phyloP scores from a whole-genome alignment of 2,797 vertebrate species.

The Poeciliopsis paucimaculata region DNA sequence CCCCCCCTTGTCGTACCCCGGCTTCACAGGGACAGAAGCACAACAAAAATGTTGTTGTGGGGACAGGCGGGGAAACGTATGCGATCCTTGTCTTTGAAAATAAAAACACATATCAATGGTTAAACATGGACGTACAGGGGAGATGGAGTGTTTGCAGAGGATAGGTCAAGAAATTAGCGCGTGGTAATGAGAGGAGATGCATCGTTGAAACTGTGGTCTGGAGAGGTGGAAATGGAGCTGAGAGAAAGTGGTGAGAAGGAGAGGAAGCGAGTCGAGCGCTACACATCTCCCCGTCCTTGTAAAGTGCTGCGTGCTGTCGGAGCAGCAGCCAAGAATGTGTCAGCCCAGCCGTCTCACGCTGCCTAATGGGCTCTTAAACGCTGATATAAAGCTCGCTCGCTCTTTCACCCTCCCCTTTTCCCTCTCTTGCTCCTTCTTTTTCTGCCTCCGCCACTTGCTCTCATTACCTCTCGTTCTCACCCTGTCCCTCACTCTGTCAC shows the following conservation, averaged over 20 bases:
- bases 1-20: constrained; percentile 43
- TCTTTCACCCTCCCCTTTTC: constrained; percentile 72
- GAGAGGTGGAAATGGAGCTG: constrained; percentile 60
- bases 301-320: constrained; percentile 80
- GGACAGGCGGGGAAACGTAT: not conserved
- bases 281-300: constrained; percentile 78
- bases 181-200: constrained; percentile 54
- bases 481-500: constrained; percentile 73
- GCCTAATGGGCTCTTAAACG: constrained; percentile 82
- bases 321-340: constrained; percentile 81
- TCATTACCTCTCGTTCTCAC: constrained; percentile 74
- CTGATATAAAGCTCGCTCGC: constrained; percentile 80
- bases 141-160: constrained; percentile 9
- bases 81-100: constrained; percentile 49
- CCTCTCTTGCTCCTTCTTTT: constrained; percentile 53
- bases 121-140: constrained; percentile 50
- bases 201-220: constrained; percentile 55
- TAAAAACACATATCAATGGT: constrained; percentile 65
- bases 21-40: constrained; percentile 49
- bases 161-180: constrained; percentile 26
- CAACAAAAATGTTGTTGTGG: constrained; percentile 11
- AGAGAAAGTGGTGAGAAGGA: constrained; percentile 59
- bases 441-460: constrained; percentile 64
- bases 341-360: constrained; percentile 77
- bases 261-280: constrained; percentile 74